Evolutionary conservation across 1,140 invertebrate species (phyloP), one percentile per base, ranked within the genome.

Genomic region (Sinonovacula constricta): DNA sequence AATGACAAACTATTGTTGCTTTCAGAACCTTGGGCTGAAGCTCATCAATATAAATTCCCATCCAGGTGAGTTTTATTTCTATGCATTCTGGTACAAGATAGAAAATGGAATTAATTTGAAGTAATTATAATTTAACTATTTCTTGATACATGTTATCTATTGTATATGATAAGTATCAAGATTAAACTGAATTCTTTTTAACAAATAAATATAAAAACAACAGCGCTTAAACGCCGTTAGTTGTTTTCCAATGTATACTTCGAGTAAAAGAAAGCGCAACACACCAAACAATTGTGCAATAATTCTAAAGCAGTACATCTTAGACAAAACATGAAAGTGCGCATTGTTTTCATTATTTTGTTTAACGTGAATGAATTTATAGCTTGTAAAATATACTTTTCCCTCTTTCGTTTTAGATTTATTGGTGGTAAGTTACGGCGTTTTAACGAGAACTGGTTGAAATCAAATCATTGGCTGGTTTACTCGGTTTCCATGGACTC

Each of bases 291-390:
- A 45, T 45, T 45, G 7, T 45, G 39, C 39, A 45, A 7, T 10
- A 45, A 65, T 36, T 39, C 30, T 36, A 18, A 31, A 34, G 30
- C 31, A 34, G 30, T 12, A 12, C 30, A 36, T 65, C 18, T 45
- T 36, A 36, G 60, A 65, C 3, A 65, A 65, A 36, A 65, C 39
- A 65, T 39, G 60, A 65, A 65, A 65, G 60, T 65, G 33, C 33
- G 18, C 4, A 49, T 49, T 33, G 15, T 49, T 66, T 45, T 66
- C 4, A 49, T 49, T 33, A 34, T 49, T 66, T 45, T 66, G 34
- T 45, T 66, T 34, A 15, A 66, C 63, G 4, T 49, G 12, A 49
- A 49, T 31, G 5, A 45, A 24, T 12, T 66, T 45, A 12, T 15
- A 66, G 24, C 36, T 49, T 49, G 22, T 15, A 24, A 66, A 4